Evolutionary conservation across 1,140 invertebrate genomes (phyloP).

Genomic region (Bombus ignitus): DNA sequence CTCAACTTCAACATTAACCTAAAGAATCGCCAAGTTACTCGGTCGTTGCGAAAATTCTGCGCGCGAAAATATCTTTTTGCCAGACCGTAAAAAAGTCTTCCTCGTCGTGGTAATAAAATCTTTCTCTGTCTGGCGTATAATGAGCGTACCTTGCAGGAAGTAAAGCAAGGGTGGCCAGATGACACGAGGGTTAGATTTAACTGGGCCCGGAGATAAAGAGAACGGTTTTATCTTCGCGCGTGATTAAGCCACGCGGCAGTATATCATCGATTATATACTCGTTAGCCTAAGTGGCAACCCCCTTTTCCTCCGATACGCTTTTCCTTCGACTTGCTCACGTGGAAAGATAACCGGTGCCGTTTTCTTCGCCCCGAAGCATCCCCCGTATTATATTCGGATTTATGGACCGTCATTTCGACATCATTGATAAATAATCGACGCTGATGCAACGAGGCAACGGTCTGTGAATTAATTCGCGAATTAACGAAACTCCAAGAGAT

Average conservation of each 20-base stretch:
- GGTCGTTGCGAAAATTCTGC: not conserved
- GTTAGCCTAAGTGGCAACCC: constrained; percentile 71
- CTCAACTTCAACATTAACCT: not conserved
- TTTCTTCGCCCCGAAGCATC: constrained; percentile 32
- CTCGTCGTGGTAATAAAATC: constrained; percentile 62
- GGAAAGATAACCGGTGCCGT: constrained; percentile 55
- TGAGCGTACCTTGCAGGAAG: constrained; percentile 37
- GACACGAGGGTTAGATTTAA: constrained; percentile 62
- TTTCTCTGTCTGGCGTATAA: constrained; percentile 57
- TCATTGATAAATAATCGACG: constrained; percentile 60
- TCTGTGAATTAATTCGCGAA: constrained; percentile 23
- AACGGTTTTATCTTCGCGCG: constrained; percentile 77
- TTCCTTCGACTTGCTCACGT: constrained; percentile 45
- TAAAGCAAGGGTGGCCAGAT: constrained; percentile 44
- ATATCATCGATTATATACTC: constrained; percentile 81
- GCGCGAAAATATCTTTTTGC: constrained; percentile 10
- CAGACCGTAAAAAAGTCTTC: constrained; percentile 52
- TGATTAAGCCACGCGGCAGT: constrained; percentile 76
- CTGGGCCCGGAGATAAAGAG: constrained; percentile 38
- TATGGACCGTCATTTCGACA: constrained; percentile 27
- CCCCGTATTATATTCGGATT: constrained; percentile 60
- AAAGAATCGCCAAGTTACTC: not conserved
- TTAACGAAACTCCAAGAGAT: not conserved
- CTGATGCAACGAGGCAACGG: not conserved
- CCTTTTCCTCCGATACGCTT: constrained; percentile 27